phyloP scores from a whole-genome alignment of 2,797 vertebrate species.

The Carduelis carduelis region DNA sequence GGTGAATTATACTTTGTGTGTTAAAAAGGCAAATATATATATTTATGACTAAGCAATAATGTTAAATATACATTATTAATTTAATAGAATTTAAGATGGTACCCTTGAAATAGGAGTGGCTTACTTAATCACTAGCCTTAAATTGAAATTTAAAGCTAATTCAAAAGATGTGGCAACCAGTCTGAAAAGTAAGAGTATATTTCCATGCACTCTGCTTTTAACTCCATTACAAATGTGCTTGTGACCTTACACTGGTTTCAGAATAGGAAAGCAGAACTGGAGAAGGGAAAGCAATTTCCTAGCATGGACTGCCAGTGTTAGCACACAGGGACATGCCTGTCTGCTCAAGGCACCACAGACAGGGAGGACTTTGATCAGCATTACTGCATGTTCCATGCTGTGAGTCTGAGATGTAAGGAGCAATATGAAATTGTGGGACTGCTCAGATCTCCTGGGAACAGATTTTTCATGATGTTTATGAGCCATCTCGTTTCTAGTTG shows the following conservation, averaged over 20 bases:
- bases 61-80: neutral
- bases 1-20: neutral
- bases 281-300: neutral
- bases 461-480: rapidly evolving
- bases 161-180: neutral
- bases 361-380: neutral
- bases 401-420: neutral
- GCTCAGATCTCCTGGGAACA: neutral
- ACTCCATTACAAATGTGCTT: neutral
- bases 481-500: neutral
- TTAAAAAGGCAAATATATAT: neutral
- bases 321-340: neutral
- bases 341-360: neutral
- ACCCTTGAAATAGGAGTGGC: neutral
- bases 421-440: neutral
- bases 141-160: neutral
- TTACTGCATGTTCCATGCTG: rapidly evolving
- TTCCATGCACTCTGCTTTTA: neutral
- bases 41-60: neutral
- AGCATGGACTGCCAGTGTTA: neutral
- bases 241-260: neutral
- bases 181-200: neutral
- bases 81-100: neutral
- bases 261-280: neutral
- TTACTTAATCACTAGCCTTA: neutral